These are phyloP conservation scores for Chrosomus eos DNA, from an alignment of 2,797 vertebrate genomes.

Conservation along the genomic window DNA sequence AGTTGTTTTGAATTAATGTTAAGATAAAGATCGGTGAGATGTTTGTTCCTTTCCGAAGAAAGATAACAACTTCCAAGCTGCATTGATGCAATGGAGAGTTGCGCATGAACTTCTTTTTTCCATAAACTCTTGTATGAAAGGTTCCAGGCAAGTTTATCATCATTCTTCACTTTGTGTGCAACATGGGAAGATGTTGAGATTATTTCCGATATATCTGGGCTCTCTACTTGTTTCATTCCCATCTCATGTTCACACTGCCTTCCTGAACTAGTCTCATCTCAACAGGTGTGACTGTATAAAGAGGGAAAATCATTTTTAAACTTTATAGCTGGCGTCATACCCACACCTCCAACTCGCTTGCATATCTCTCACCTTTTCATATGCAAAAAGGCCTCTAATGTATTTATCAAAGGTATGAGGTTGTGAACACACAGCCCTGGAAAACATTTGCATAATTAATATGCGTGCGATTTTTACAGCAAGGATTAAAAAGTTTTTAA, in stretches of 20 bases:
- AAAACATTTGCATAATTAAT: slow-evolving; percentile 48
- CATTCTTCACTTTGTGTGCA: neutral
- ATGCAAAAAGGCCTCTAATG: slow-evolving; percentile 61
- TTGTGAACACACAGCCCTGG: slow-evolving; percentile 64
- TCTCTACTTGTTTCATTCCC: neutral
- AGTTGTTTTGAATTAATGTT: slow-evolving; percentile 44
- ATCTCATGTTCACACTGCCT: neutral
- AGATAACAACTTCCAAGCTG: neutral
- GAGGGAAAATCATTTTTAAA: slow-evolving; percentile 48
- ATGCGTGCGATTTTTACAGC: slow-evolving; percentile 33
- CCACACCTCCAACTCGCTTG: slow-evolving; percentile 46
- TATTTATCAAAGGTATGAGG: slow-evolving; percentile 62
- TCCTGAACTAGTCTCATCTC: neutral
- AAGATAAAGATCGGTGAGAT: slow-evolving; percentile 26
- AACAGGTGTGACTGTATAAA: slow-evolving; percentile 53
- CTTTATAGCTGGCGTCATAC: slow-evolving; percentile 46
- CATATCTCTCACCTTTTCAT: slow-evolving; percentile 56
- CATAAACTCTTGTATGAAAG: neutral
- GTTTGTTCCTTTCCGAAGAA: slow-evolving; percentile 27
- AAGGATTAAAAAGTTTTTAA: slow-evolving; percentile 42
- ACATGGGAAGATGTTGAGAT: neutral
- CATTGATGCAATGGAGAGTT: neutral
- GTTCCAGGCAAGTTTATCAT: neutral
- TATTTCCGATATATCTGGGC: neutral
- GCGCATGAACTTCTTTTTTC: neutral